Evolutionary conservation across 2,797 vertebrate species (phyloP), one percentile per base, ranked within the genome.

Genomic region (Microcaecilia unicolor): DNA sequence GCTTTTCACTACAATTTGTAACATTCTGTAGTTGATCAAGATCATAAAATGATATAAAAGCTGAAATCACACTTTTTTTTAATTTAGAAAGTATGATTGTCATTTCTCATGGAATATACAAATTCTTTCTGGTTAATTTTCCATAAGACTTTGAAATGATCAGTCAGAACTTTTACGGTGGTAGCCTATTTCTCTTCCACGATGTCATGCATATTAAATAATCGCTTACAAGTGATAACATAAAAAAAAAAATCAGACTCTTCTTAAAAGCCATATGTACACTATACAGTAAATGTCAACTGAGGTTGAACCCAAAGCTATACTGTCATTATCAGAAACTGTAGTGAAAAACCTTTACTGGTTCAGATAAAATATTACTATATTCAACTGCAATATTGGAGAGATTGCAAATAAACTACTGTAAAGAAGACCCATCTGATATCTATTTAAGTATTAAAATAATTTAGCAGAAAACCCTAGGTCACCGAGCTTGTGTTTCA

Each of bases 291-390:
- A 59, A 18, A 40, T 47, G 50, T 21, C 10, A 30, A 55, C 54
- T 51, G 53, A 30, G 51, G 22, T 34, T 34, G 26, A 52, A 9
- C 28, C 50, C 26, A 42, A 54, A 51, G 49, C 28, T 45, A 37
- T 31, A 56, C 58, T 38, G 15, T 52, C 65, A 56, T n/a, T n/a
- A n/a, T 57, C 45, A 67, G 34, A 22, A 76, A 72, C 67, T 70
- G 69, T 77, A 81, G 78, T 83, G 78, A 80, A 80, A 76, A 76
- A 74, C 75, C 76, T 81, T 72, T 78, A 58, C 28, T 26, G 35
- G 44, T 70, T 76, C 51, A 59, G 51, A 22, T 26, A 69, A 48
- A 27, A 65, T 44, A 25, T 29, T 18, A 16, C 26, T 47, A 55
- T 33, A 71, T 3, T 12, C 59, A 63, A 61, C 18, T 58, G 56